Evolutionary conservation across 2,113 vertebrate species (phyloP), one percentile per base, ranked within the genome.

Genomic region (Phalacrocorax brasilianus): DNA sequence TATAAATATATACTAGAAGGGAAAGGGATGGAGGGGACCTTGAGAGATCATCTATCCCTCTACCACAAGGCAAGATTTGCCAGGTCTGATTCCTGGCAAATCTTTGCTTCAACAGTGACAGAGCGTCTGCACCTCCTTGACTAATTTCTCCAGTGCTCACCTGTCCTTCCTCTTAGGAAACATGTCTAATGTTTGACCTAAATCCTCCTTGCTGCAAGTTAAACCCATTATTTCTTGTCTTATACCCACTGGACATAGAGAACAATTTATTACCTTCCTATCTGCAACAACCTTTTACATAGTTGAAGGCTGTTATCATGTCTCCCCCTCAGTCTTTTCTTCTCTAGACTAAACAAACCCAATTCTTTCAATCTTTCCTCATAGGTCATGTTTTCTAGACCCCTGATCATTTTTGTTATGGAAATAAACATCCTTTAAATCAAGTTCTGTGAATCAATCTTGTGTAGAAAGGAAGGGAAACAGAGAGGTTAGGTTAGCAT

Each of bases 351-450:
- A 97, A 97, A 97, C 96, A 97, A 97, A 97, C 96, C 91, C 96
- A 96, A 95, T 97, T 97, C 96, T 97, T 97, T 96, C 96, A 97
- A 97, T 97, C 96, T 97, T 97, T 97, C 95, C 96, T 97, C 96
- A 97, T 97, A 96, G 96, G 96, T 97, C 95, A 97, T 97, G 96
- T 97, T 97, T 97, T 97, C 93, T 96, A 93, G 95, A 97, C 96
- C 95, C 91, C 95, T 96, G 95, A 97, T 97, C 96, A 97, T 97
- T 97, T 97, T 90, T 96, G 95, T 96, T 96, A 96, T 94, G 96
- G 96, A 97, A 97, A 97, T 97, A 97, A 97, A 96, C 95, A 97
- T 96, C 96, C 93, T 96, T 96, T 97, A 97, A 96, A 97, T 97
- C 96, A 97, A 96, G 85, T 96, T 91, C 95, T 94, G 93, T 88